Percentiles rank a stretch among this genome's conserved stretches.
These are phyloP conservation scores for Neocrepidodera transversa DNA, from an alignment of 2,888 invertebrate species.

Conservation along the genomic window DNA sequence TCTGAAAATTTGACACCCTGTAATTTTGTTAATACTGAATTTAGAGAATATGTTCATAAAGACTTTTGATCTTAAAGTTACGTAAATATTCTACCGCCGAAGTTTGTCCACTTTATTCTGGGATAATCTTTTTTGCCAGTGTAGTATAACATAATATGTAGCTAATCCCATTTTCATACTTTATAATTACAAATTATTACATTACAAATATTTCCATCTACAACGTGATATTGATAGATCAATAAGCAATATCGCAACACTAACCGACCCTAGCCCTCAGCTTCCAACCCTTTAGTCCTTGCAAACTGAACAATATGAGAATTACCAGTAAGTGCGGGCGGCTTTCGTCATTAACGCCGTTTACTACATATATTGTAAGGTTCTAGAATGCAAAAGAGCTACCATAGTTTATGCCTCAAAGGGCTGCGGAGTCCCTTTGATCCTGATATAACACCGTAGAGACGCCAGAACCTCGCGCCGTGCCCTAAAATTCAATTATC, in stretches of 20 bases:
- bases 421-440: constrained; percentile 41
- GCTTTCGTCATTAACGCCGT: constrained; percentile 38
- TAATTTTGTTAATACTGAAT: too few species aligned
- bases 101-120: too few species aligned
- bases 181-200: too few species aligned
- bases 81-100: too few species aligned
- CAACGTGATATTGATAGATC: constrained; percentile 10
- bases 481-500: constrained; percentile 45
- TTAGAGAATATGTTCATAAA: too few species aligned
- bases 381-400: constrained; percentile 39
- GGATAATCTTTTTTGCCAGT: too few species aligned
- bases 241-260: constrained; percentile 7
- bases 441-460: constrained; percentile 39
- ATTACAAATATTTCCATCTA: not conserved
- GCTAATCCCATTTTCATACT: too few species aligned
- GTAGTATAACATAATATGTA: too few species aligned
- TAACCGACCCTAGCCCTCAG: not conserved
- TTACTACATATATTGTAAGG: constrained; percentile 38
- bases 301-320: constrained; percentile 20
- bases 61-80: too few species aligned
- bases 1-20: too few species aligned
- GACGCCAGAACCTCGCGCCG: constrained; percentile 41
- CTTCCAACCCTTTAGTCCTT: constrained; percentile 2
- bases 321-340: constrained; percentile 33
- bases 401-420: constrained; percentile 34